Evolutionary conservation across 2,797 vertebrate genomes (phyloP).

Genomic region (Esox masquinongy): DNA sequence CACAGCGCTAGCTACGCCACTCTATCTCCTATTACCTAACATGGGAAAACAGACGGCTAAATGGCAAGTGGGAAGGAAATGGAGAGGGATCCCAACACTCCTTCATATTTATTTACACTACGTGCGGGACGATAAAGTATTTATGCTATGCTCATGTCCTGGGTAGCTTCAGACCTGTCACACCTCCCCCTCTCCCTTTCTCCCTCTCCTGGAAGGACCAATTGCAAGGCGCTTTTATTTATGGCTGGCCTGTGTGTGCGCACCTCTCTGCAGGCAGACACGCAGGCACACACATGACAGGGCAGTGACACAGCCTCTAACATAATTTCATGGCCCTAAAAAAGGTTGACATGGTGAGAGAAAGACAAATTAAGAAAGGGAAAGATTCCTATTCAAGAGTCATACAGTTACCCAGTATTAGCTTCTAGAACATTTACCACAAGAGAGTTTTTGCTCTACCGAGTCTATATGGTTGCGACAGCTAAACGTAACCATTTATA

Average conservation of each 20-base stretch:
- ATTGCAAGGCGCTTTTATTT: constrained; percentile 74
- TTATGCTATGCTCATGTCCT: constrained; percentile 32
- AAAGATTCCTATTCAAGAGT: constrained; percentile 36
- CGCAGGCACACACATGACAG: constrained; percentile 74
- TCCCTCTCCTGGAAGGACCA: constrained; percentile 57
- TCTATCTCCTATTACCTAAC: not conserved
- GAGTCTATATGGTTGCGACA: not conserved
- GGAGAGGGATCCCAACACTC: not conserved
- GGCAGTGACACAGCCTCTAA: constrained; percentile 73
- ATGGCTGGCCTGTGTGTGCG: constrained; percentile 51
- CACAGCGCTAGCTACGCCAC: not conserved
- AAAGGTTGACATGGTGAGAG: constrained; percentile 71
- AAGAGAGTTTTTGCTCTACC: not conserved
- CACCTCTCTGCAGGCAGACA: constrained; percentile 43
- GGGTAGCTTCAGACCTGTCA: constrained; percentile 43
- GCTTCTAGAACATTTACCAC: not conserved
- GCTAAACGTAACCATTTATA: not conserved
- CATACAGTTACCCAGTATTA: not conserved
- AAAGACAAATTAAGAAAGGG: constrained; percentile 70
- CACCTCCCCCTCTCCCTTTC: constrained; percentile 35
- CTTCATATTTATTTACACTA: not conserved
- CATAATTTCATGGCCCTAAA: constrained; percentile 78
- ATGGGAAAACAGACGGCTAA: not conserved
- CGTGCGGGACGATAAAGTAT: not conserved
- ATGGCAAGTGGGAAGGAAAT: not conserved